Evolutionary conservation across 1,140 invertebrate genomes (phyloP), one percentile per base, ranked within the genome.

Genomic region (Hycleus cichorii): DNA sequence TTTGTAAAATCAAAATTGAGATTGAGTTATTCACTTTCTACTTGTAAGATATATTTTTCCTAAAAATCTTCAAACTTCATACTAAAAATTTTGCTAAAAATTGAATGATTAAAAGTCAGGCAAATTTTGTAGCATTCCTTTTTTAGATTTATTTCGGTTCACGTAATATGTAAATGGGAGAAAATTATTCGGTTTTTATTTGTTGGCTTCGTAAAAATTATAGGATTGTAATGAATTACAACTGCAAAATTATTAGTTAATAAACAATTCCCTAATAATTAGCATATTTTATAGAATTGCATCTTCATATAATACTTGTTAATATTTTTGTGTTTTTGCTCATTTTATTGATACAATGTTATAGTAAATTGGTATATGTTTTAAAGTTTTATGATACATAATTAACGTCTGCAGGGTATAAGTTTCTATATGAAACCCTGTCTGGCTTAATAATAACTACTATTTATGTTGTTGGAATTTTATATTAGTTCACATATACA

Each of bases 361-460:
- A 45, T 45, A 53, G 44, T 53, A 45, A 53, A 53, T 45, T 53
- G 38, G 42, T 53, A 53, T 53, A 45, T 53, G 51, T 53, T 53
- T 53, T 45, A 53, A 53, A 53, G 32, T 53, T 53, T 53, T 53
- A 53, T 53, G 51, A 45, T 45, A 46, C 51, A 53, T 53, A 53
- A 53, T 53, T 53, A 53, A 53, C 51, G 51, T 53, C 42, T 53
- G 44, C 42, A 53, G 51, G 51, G 51, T 42, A 53, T 53, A 53
- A 53, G 46, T 32, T 32, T 32, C 32, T 32, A 45, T 53, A 45
- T 53, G 46, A 46, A 52, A 53, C 42, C 46, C 39, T 46, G 51
- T 53, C 51, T 53, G 51, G 42, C 39, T 42, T 45, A 53, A 53
- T 53, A 53, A 53, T 53, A 53, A 45, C 51, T 45, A 53, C 27